A percentile compares a stretch with the other conserved stretches of the same genome.
These are phyloP conservation scores for Myotis findleyi DNA, from an alignment of 2,797 vertebrate genomes.

Conservation along the genomic window DNA sequence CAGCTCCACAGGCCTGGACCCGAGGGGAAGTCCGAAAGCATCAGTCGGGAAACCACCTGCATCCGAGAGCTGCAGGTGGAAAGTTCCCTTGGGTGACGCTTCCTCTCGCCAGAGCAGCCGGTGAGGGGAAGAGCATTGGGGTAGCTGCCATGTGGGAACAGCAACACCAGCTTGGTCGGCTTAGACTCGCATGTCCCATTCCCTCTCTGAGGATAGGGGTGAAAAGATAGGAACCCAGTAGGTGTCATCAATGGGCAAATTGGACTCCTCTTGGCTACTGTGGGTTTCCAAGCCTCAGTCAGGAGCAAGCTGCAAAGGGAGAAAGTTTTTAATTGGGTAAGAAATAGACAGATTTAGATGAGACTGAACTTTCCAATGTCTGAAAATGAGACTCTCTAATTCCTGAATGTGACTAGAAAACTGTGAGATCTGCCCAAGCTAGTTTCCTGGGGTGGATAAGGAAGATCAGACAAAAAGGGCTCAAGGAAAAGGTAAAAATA, in stretches of 20 bases:
- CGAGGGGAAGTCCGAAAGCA: neutral
- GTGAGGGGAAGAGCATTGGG: neutral
- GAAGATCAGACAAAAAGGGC: neutral
- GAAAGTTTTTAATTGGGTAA: neutral
- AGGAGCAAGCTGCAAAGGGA: neutral
- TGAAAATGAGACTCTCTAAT: constrained; percentile 3
- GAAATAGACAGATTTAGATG: neutral
- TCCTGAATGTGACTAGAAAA: neutral
- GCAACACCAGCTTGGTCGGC: rapidly evolving
- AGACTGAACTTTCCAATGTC: neutral
- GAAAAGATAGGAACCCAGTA: neutral
- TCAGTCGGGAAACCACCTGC: neutral
- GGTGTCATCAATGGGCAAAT: neutral
- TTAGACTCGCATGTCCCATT: neutral
- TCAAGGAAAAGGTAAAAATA: neutral
- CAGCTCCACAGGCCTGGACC: neutral
- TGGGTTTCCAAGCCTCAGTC: neutral
- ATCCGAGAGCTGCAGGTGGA: neutral
- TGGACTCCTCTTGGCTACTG: neutral
- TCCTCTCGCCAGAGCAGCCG: neutral
- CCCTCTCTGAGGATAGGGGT: neutral
- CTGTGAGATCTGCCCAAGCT: neutral
- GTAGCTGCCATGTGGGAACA: too few species aligned
- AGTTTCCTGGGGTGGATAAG: neutral
- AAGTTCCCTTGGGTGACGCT: neutral